Evolutionary conservation across 2,113 vertebrate genomes (phyloP), one percentile per base, ranked within the genome.

Genomic region (Anoura caudifer): DNA sequence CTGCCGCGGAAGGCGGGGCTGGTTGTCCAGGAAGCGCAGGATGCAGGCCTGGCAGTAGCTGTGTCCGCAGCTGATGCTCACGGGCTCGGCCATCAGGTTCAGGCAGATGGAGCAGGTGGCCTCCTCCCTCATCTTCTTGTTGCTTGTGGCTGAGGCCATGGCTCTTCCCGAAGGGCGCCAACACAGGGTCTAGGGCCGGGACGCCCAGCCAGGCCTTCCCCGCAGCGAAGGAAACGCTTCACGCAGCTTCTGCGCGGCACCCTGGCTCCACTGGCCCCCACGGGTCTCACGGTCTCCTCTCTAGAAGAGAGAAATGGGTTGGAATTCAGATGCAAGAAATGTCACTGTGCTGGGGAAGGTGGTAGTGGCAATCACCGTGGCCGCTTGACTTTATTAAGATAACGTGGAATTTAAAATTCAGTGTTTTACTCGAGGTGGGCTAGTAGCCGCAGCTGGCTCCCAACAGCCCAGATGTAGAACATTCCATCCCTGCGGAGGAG

Each of bases 21-120:
- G 1, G 20, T 96, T 98, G 96, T 98, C 97, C 98, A 98, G 98
- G 88, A 98, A 98, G 4, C 54, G 89, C 47, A 96, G 61, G 80
- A 99, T 98, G 90, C 99, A 99, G 7, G 0, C 19, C 43, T 97
- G 86, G 94, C 99, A 99, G 98, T 98, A 99, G 33, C 98, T 99
- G 95, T 99, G 99, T 19, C 99, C 99, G 47, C 99, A 99, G 47
- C 96, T 98, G 17, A 99, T 97, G 10, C 98, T 99, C 52, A 98
- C 90, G 0, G 99, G 99, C 6, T 99, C 97, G 4, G 85, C 93
- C 92, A 99, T 96, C 7, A 97, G 97, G 43, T 98, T 98, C 97
- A 98, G 94, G 92, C 99, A 99, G 24, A 99, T 98, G 9, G 98
- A 92, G 94, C 99, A 99, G 22, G 97, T 97, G 95, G 99, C 98